These are phyloP conservation scores for Tricholaema leucomelas DNA, from an alignment of 2,113 vertebrate species.

Conservation along the genomic window DNA sequence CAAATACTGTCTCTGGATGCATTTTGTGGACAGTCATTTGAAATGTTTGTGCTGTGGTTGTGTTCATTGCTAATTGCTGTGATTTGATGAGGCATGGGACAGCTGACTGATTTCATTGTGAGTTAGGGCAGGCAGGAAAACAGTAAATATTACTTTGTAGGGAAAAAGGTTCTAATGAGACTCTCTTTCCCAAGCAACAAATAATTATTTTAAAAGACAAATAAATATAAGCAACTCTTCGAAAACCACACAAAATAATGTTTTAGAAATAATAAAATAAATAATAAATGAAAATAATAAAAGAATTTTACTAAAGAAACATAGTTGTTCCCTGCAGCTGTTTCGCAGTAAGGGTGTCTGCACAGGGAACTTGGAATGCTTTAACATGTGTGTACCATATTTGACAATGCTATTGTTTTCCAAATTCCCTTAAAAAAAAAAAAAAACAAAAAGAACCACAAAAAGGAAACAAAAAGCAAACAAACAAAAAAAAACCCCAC, in stretches of 20 bases:
- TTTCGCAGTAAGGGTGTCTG: background rate
- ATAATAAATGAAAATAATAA: too few relatives aligned
- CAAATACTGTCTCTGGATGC: background rate
- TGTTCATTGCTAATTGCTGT: slow-evolving; percentile 33
- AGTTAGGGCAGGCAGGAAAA: background rate
- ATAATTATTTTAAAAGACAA: background rate
- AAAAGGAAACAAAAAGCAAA: too few relatives aligned
- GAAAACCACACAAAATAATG: background rate
- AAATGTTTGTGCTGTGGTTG: slow-evolving; percentile 21
- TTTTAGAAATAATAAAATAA: background rate
- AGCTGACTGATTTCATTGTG: slow-evolving; percentile 5
- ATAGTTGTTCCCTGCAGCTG: background rate
- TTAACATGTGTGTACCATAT: background rate
- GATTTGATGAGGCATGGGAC: slow-evolving; percentile 7
- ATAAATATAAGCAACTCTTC: background rate
- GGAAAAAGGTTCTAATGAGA: background rate
- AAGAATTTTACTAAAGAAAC: background rate
- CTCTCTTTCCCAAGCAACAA: background rate
- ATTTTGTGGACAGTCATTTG: slow-evolving; percentile 23
- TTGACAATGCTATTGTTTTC: background rate
- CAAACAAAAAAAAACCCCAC: background rate
- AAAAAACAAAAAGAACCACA: too few relatives aligned
- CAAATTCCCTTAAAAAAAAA: background rate
- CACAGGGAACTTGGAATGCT: background rate
- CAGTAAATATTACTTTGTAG: background rate